Evolutionary conservation across 2,113 vertebrate genomes (phyloP).

Genomic region (Laticauda laticaudata): DNA sequence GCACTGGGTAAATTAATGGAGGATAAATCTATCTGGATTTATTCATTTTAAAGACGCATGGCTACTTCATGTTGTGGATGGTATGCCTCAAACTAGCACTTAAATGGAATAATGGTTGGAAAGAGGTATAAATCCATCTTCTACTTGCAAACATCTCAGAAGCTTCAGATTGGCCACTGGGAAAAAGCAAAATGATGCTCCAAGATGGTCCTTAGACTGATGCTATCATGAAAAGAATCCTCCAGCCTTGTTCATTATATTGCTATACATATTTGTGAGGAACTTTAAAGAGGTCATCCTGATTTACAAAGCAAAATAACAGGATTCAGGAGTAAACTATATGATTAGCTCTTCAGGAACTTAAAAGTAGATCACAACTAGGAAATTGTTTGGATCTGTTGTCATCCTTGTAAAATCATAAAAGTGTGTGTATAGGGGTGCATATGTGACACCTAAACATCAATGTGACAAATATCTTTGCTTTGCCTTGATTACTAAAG

Average conservation of each 20-base stretch:
- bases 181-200: neutral
- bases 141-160: neutral
- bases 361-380: neutral
- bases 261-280: neutral
- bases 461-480: conserved; percentile 15
- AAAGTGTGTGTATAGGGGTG: neutral
- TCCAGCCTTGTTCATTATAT: neutral
- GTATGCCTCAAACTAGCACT: neutral
- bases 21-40: neutral
- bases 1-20: neutral
- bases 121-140: neutral
- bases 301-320: neutral
- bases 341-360: neutral
- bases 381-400: neutral
- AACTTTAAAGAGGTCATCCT: neutral
- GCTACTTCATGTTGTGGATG: neutral
- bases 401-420: neutral
- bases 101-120: neutral
- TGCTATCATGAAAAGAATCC: neutral
- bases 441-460: conserved; percentile 3
- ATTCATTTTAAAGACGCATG: neutral
- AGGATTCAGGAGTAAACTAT: neutral
- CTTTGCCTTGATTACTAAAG: conserved; percentile 21
- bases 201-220: neutral
- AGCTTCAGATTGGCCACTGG: neutral